Evolutionary conservation across 1,140 invertebrate genomes (phyloP).

Genomic region (Phthorimaea operculella): DNA sequence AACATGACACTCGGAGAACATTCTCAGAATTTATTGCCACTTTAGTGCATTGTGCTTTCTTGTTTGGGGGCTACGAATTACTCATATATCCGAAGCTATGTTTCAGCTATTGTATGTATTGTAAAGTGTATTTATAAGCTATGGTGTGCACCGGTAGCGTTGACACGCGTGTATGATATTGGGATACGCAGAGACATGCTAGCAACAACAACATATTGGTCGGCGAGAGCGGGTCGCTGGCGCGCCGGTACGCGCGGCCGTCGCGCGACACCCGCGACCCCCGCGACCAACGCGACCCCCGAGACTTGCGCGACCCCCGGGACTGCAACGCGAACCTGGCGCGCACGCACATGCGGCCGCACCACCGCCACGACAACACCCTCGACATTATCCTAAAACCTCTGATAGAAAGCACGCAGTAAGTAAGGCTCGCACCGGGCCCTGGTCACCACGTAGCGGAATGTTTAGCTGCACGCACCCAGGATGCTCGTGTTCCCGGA

Average conservation of each 20-base stretch:
- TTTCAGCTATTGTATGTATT: slow-evolving; percentile 14
- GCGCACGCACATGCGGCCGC: slow-evolving; percentile 48
- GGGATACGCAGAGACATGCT: slow-evolving; percentile 66
- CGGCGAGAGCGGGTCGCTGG: slow-evolving; percentile 60
- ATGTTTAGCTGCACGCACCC: slow-evolving; percentile 54
- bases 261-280: slow-evolving; percentile 35
- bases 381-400: slow-evolving; percentile 68
- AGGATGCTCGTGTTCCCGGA: slow-evolving; percentile 30
- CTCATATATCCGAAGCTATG: slow-evolving; percentile 4
- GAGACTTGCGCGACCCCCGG: slow-evolving; percentile 39
- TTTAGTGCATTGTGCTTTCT: slow-evolving; percentile 20
- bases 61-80: slow-evolving; percentile 11
- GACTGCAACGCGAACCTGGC: slow-evolving; percentile 63
- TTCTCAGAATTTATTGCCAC: slow-evolving; percentile 13
- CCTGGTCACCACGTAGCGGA: slow-evolving; percentile 47
- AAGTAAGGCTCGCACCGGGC: slow-evolving; percentile 48
- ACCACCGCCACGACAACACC: slow-evolving; percentile 61
- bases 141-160: slow-evolving; percentile 40
- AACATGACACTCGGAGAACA: background rate
- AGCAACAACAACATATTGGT: slow-evolving; percentile 69
- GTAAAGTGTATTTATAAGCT: slow-evolving; percentile 22
- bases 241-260: slow-evolving; percentile 52
- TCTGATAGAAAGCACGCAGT: slow-evolving; percentile 69
- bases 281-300: slow-evolving; percentile 53
- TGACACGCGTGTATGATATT: slow-evolving; percentile 44